Evolutionary conservation across 2,888 invertebrate genomes (phyloP), one percentile per base, ranked within the genome.

Genomic region (Rhorus exstirpatorius): DNA sequence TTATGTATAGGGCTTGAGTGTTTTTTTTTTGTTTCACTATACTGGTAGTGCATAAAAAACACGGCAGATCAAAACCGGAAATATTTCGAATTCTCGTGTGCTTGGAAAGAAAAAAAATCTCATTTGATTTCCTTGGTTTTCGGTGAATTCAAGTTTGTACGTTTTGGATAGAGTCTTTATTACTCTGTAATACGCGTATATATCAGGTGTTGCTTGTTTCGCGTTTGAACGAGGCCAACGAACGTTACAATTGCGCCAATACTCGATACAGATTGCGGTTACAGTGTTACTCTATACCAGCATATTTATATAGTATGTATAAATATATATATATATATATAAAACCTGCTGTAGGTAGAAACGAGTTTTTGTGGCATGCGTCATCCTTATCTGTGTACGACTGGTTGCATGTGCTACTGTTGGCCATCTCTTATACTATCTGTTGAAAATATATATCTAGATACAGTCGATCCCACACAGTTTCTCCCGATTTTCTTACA

Each of bases 361-460:
- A 81, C 77, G 53, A 81, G 77, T 81, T 81, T 72, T 77, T 77
- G 77, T 77, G 53, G 72, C 77, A 67, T 81, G 81, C 81, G 81
- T 81, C 81, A 81, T 77, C 53, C 81, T 81, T 81, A 80, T 80
- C 80, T 76, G 80, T 68, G 76, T 76, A 71, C 46, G 74, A 67
- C 55, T 79, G 70, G 51, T 44, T 44, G 49, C 65, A 63, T 51
- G 41, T 26, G 77, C 60, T 71, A 78, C 61, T 46, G 80, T 61
- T 70, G 51, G 51, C 46, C 53, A 71, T 55, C 53, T 51, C 44
- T n/a, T n/a, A 58, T 65, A 75, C 75, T 77, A 60, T 61, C 53
- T 70, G 63, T 55, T 61, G 38, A 46, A 63, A 63, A 38, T 63
- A 74, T 38, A 72, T 51, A 44, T 61, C n/a, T n/a, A n/a, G n/a